Percentiles rank a stretch among this genome's conserved stretches.
Conservation (phyloP, 2,797 vertebrate species). For the Rhadinocentrus ornatus region DNA sequence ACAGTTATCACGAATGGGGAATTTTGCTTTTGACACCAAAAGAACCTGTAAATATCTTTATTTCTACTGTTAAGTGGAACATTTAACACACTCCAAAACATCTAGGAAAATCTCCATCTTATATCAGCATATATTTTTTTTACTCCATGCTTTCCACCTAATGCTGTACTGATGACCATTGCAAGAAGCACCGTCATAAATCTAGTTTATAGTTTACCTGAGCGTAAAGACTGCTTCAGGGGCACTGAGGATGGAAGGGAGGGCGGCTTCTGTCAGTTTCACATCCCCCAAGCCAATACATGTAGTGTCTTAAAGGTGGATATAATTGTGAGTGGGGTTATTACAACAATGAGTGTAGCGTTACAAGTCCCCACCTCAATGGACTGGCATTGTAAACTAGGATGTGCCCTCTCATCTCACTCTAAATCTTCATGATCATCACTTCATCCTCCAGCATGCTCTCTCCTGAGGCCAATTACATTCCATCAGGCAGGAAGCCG, state of each 20-base stretch:
- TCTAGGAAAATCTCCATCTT: not conserved
- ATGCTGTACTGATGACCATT: slow-evolving; percentile 26
- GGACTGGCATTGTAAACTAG: slow-evolving; percentile 35
- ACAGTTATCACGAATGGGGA: too few species aligned
- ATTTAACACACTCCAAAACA: not conserved
- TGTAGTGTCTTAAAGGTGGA: slow-evolving; percentile 45
- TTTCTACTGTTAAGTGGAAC: too few species aligned
- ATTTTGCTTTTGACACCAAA: too few species aligned
- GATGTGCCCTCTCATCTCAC: slow-evolving; percentile 52
- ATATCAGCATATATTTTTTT: not conserved
- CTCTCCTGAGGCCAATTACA: slow-evolving; percentile 78
- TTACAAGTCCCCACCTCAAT: slow-evolving; percentile 8
- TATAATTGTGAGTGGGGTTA: not conserved
- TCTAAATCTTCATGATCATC: slow-evolving; percentile 57
- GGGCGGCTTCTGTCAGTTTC: slow-evolving; percentile 36
- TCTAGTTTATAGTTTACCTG: slow-evolving; percentile 29
- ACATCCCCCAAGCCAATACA: slow-evolving; percentile 22
- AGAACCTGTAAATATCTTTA: too few species aligned
- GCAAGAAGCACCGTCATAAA: slow-evolving; percentile 34
- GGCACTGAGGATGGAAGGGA: slow-evolving; percentile 39
- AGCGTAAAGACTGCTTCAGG: slow-evolving; percentile 19
- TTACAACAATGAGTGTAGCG: slow-evolving; percentile 12
- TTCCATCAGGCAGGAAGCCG: slow-evolving; percentile 77
- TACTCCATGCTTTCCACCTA: slow-evolving; percentile 3
- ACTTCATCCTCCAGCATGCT: slow-evolving; percentile 57